Evolutionary conservation across 2,888 invertebrate species (phyloP).

Genomic region (Phrixothrix hirtus): DNA sequence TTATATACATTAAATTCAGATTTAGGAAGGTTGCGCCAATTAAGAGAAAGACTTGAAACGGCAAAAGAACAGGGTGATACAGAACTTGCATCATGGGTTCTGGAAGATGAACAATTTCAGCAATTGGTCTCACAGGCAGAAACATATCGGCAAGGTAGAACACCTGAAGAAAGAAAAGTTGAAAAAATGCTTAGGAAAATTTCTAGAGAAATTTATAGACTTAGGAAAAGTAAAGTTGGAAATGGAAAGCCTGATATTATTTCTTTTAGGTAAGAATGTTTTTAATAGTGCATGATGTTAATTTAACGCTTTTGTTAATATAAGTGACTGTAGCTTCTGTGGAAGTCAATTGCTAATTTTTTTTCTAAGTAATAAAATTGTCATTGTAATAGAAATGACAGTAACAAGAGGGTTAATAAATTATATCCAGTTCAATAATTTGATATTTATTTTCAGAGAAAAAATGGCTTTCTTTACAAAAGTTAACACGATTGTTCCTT

Average conservation of each 20-base stretch:
- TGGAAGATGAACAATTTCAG: constrained; percentile 86
- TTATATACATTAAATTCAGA: constrained; percentile 83
- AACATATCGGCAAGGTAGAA: constrained; percentile 59
- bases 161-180: constrained; percentile 69
- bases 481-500: constrained; percentile 74
- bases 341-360: too few species aligned
- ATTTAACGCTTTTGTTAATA: too few species aligned
- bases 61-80: constrained; percentile 83
- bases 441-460: constrained; percentile 76
- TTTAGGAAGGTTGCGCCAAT: constrained; percentile 75
- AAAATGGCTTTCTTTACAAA: constrained; percentile 96
- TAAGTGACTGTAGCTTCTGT: too few species aligned
- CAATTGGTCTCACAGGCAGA: constrained; percentile 67
- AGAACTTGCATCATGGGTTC: constrained; percentile 81
- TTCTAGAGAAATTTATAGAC: constrained; percentile 87
- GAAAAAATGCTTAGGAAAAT: constrained; percentile 84
- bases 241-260: constrained; percentile 88
- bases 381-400: too few species aligned
- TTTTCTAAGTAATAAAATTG: too few species aligned
- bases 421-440: too few species aligned
- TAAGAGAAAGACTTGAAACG: constrained; percentile 81
- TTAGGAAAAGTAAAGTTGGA: constrained; percentile 84
- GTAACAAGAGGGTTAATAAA: too few species aligned
- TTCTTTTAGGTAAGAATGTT: constrained; percentile 81
- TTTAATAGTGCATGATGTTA: too few species aligned